Conservation (phyloP, 2,113 vertebrate species). For the Brachyistius frenatus region DNA sequence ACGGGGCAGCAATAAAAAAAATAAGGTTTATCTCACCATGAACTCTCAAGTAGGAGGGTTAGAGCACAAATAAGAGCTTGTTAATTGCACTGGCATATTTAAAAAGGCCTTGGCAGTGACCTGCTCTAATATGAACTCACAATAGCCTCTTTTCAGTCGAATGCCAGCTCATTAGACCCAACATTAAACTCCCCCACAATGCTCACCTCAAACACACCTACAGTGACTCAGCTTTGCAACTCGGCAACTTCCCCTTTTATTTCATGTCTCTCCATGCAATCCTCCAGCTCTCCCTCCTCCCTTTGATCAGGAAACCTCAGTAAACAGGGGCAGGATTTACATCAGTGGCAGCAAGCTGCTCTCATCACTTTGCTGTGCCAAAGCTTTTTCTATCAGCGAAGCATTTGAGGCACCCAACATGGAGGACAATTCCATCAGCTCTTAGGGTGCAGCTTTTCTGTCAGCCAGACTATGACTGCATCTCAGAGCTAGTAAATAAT, state of each 20-base stretch:
- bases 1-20: slow-evolving; percentile 59
- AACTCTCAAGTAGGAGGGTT: slow-evolving; percentile 83
- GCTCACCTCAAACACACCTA: slow-evolving; percentile 42
- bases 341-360: slow-evolving; percentile 69
- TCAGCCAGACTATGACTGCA: slow-evolving; percentile 55
- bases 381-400: slow-evolving; percentile 54
- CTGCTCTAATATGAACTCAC: slow-evolving; percentile 85
- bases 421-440: slow-evolving; percentile 72
- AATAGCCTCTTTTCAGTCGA: slow-evolving; percentile 85
- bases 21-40: slow-evolving; percentile 75
- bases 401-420: slow-evolving; percentile 62
- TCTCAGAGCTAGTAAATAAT: slow-evolving; percentile 69
- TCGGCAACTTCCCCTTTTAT: slow-evolving; percentile 37
- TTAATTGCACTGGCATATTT: slow-evolving; percentile 89
- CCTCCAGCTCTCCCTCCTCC: slow-evolving; percentile 37
- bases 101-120: slow-evolving; percentile 81
- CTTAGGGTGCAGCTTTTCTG: slow-evolving; percentile 60
- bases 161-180: not conserved
- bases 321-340: slow-evolving; percentile 73
- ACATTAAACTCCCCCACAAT: slow-evolving; percentile 33
- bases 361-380: slow-evolving; percentile 70
- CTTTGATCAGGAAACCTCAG: slow-evolving; percentile 71
- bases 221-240: slow-evolving; percentile 57
- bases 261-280: slow-evolving; percentile 15
- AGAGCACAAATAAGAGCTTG: slow-evolving; percentile 83